phyloP scores from a whole-genome alignment of 2,888 invertebrate genomes.

The Neoascia interrupta region DNA sequence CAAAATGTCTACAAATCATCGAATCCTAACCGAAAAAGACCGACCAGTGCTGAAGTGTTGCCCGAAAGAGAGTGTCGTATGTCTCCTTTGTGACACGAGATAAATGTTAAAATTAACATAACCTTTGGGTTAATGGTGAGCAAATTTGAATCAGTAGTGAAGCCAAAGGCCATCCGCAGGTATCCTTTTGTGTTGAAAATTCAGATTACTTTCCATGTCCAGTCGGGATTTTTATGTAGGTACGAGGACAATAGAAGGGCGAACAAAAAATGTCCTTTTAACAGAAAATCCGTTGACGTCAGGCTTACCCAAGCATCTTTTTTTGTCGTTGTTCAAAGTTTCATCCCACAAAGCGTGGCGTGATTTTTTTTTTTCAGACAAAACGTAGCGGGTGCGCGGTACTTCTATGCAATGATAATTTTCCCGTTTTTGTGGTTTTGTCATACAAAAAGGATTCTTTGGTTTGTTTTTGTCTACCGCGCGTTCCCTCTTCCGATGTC shows the following conservation, averaged over 20 bases:
- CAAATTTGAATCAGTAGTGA: too few relatives aligned
- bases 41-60: too few relatives aligned
- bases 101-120: too few relatives aligned
- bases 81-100: too few relatives aligned
- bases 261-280: slow-evolving; percentile 11
- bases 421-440: slow-evolving; percentile 33
- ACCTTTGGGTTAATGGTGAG: too few relatives aligned
- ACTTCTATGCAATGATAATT: slow-evolving; percentile 32
- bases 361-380: slow-evolving; percentile 9
- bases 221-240: slow-evolving; percentile 16
- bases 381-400: slow-evolving; percentile 27
- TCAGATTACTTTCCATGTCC: slow-evolving; percentile 16
- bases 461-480: slow-evolving; percentile 4
- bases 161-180: slow-evolving; percentile 5
- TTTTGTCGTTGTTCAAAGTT: slow-evolving; percentile 32
- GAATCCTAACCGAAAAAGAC: too few relatives aligned
- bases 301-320: slow-evolving; percentile 7
- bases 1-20: too few relatives aligned
- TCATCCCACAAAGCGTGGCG: slow-evolving; percentile 4
- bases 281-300: slow-evolving; percentile 12
- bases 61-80: too few relatives aligned
- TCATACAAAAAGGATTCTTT: slow-evolving; percentile 30
- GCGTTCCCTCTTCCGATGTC: background rate
- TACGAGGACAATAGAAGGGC: background rate
- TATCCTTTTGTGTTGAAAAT: slow-evolving; percentile 26